Evolutionary conservation across 2,113 vertebrate genomes (phyloP), one percentile per base, ranked within the genome.

Genomic region (Istiophorus platypterus): DNA sequence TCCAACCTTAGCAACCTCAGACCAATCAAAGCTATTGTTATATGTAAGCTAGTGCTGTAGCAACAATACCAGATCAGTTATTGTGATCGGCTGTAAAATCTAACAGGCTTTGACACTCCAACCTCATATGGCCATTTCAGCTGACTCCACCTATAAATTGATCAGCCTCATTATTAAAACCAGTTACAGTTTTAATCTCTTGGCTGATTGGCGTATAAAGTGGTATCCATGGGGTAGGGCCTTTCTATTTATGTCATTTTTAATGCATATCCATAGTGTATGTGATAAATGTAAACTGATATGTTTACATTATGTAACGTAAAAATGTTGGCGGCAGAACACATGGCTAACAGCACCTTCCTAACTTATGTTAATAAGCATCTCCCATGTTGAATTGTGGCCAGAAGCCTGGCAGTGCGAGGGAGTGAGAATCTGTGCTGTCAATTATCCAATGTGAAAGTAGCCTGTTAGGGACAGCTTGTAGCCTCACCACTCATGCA

Each of bases 311-410:
- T 78, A 62, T 78, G 61, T 67, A 70, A 80, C 39, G n/a, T 63
- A 24, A 81, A 81, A 69, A 57, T 69, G 59, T 80, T 76, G 49
- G 34, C 34, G 58, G 56, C 57, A 72, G 63, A 72, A 31, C 62
- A 52, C 80, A 70, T 75, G 76, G 86, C 77, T 85, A 82, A 88
- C 86, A 86, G 83, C 69, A 75, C 54, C 63, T 76, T 80, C 78
- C 80, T 63, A 85, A 81, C 81, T 89, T 90, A 89, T 90, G 89
- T 87, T 92, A 92, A 91, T 90, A 84, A 93, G 87, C 81, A 63
- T 83, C 61, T 89, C 82, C 56, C 80, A 42, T 63, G 86, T 67
- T 83, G 91, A 88, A 71, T n/a, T 29, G 81, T 80, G 88, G 82
- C 90, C 86, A 90, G 78, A 79, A 87, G 84, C 58, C 86, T 84